phyloP scores from a whole-genome alignment of 2,797 vertebrate genomes.

The Pseudocheirus occidentalis region DNA sequence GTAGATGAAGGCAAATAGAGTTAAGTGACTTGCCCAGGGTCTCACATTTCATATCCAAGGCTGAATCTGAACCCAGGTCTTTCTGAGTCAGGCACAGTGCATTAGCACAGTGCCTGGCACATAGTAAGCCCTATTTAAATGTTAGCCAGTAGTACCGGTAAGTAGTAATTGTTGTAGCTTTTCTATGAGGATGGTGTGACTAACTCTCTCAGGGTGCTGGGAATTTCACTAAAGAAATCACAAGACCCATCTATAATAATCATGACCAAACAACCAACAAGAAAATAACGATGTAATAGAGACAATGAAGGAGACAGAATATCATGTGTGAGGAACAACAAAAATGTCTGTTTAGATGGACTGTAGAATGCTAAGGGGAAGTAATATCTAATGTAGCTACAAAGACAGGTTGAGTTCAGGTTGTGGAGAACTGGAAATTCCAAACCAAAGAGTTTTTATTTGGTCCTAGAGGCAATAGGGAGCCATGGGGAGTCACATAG shows the following conservation, averaged over 20 bases:
- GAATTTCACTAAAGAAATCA: not conserved
- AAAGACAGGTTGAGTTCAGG: not conserved
- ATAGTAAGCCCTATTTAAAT: too few relatives aligned
- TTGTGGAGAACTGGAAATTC: not conserved
- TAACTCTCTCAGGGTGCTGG: not conserved
- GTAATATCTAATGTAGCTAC: not conserved
- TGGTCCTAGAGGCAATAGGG: not conserved
- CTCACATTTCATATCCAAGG: too few relatives aligned
- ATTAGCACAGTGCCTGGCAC: too few relatives aligned
- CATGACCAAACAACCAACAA: not conserved
- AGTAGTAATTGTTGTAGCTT: not conserved
- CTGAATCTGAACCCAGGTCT: too few relatives aligned
- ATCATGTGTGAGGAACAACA: not conserved
- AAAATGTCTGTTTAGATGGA: not conserved
- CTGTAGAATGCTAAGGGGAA: not conserved
- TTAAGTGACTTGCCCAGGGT: too few relatives aligned
- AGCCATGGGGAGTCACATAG: not conserved
- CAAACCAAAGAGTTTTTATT: not conserved
- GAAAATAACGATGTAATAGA: not conserved
- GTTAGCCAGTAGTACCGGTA: not conserved
- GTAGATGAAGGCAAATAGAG: too few relatives aligned
- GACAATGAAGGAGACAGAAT: not conserved
- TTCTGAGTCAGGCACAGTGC: too few relatives aligned
- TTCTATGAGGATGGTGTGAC: not conserved
- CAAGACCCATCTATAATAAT: not conserved